Base-by-base conservation (phyloP, 1,140 invertebrate genomes). In the Pachyrhynchus sulphureomaculatus region DNA sequence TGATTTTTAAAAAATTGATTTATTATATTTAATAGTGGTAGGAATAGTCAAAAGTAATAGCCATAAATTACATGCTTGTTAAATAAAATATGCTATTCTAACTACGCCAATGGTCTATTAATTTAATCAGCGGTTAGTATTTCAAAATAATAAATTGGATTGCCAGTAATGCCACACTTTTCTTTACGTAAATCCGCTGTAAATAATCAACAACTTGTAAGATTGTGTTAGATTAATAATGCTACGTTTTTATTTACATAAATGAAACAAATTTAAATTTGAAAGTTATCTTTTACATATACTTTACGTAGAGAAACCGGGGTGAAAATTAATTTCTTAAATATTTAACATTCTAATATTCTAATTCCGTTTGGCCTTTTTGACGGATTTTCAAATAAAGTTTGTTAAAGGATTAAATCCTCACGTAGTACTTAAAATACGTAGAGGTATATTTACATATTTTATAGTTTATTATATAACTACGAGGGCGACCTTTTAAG, bases 191-290 rank as follows among this genome's bases (percentile, higher is more conserved):
- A 53, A 53, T 53, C 33, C 10, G 15, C 29, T 20, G 18, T 24
- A 33, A 53, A 39, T 53, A 53, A 53, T 53, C 51, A 53, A 23
- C 8, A 2, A 53, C 51, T 23, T 39, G 12, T 41, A 37, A 45
- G 51, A 53, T 53, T 39, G 21, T 4, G 36, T 24, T 24, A 10
- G 39, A 53, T 53, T 53, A 53, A 53, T 53, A 53, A 23, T 53
- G 32, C 47, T 49, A 2, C 26, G 33, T 36, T 53, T 53, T 39
- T 24, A 53, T 53, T 39, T 39, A 5, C 51, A 53, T 53, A 39
- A 53, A 53, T 49, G 26, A 18, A 53, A 53, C 34, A 53, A 53
- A 53, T 53, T 53, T 9, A 12, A 39, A 26, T 39, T 53, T 53
- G 33, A 53, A 39, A 34, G 51, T 53, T 53, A 39, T 37, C 32